Percentiles rank a stretch among this genome's conserved stretches.
Conservation (phyloP, 2,797 vertebrate species). For the Labroides dimidiatus region DNA sequence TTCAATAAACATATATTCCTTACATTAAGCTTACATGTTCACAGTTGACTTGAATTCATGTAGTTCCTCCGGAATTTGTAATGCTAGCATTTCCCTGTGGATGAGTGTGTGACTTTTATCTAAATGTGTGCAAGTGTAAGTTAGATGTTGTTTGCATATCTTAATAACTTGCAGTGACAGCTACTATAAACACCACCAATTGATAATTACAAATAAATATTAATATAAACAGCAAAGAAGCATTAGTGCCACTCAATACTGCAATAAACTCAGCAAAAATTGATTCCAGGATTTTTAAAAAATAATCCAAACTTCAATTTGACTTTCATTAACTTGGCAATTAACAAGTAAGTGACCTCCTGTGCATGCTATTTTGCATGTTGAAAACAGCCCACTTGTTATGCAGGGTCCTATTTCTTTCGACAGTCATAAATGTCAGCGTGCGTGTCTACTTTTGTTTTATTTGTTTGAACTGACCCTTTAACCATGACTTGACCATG, state of each 20-base stretch:
- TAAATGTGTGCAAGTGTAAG: not conserved
- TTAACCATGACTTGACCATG: slow-evolving; percentile 17
- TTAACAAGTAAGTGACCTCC: not conserved
- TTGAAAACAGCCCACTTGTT: not conserved
- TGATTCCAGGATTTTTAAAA: not conserved
- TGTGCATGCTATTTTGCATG: not conserved
- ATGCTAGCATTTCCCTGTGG: not conserved
- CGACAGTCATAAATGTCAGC: not conserved
- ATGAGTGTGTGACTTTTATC: not conserved
- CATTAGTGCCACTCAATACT: too few species aligned
- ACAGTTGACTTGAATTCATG: not conserved
- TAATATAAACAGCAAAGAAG: too few species aligned
- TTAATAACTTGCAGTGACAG: not conserved
- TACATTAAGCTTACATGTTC: slow-evolving; percentile 10
- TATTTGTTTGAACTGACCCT: slow-evolving; percentile 13
- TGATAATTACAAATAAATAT: slow-evolving; percentile 2
- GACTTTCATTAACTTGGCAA: not conserved
- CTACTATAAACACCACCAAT: not conserved
- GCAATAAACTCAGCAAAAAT: too few species aligned
- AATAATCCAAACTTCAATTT: not conserved
- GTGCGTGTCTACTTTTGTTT: slow-evolving; percentile 9
- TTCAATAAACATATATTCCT: slow-evolving; percentile 18
- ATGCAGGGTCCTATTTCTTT: not conserved
- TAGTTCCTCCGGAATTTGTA: slow-evolving; percentile 7
- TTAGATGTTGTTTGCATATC: not conserved